Evolutionary conservation across 2,113 vertebrate genomes (phyloP), one percentile per base, ranked within the genome.

Genomic region (Mohoua ochrocephala): DNA sequence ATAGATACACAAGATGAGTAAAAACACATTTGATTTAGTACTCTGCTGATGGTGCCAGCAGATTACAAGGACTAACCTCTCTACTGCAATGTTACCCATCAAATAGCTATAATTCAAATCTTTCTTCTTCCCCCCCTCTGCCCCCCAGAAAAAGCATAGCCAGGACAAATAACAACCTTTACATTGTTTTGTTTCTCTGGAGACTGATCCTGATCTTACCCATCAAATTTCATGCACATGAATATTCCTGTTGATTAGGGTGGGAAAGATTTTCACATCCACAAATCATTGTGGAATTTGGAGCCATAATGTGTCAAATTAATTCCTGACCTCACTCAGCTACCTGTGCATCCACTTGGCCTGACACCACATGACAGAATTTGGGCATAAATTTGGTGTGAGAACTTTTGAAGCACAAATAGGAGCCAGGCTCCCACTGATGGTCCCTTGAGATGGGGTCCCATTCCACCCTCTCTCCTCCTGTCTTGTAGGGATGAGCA

Each of bases 1-100:
- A 94, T 86, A 95, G 89, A 84, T 80, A 89, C n/a, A 73, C 67
- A 93, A 87, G 49, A 82, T 50, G 45, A 91, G 84, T 78, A 96
- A 95, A 80, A 94, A 3, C 54, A 50, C 19, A 59, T 85, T 85
- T 91, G 69, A 96, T 93, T 96, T 96, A 93, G 84, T 89, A 27
- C 44, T 97, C 74, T 79, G 52, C 41, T 87, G 93, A 77, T 87
- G 49, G 35, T 94, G 76, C 69, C 64, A 54, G 56, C 30, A 74
- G 63, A 94, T 97, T 95, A 91, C 84, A 96, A 91, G 84, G 78
- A 41, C 86, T 95, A 89, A 86, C 41, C 52, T 90, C 73, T 82
- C 82, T 92, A 35, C 56, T 88, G 45, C 39, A 76, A 41, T 80
- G 52, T 44, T 96, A 92, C 76, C 59, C 26, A 75, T 75, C 65